Conservation (phyloP, 2,113 vertebrate species). For the Geococcyx californianus region DNA sequence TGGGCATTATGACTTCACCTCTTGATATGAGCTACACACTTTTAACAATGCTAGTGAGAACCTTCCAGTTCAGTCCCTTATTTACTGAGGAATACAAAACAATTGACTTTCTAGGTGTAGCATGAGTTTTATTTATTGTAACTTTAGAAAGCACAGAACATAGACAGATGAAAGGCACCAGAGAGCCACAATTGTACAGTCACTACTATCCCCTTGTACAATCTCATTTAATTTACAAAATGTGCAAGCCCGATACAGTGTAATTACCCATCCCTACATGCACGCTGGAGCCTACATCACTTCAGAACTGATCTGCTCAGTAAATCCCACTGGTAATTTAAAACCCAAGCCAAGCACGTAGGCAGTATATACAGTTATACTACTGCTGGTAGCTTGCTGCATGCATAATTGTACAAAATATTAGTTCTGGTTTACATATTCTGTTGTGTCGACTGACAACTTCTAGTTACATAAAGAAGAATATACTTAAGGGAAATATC, state of each 20-base stretch:
- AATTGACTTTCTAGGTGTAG: slow-evolving; percentile 55
- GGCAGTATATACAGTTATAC: background rate
- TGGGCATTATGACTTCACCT: background rate
- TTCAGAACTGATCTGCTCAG: background rate
- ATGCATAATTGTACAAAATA: background rate
- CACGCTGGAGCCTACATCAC: background rate
- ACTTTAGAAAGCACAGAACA: slow-evolving; percentile 56
- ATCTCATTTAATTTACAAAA: background rate
- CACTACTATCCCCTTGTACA: slow-evolving; percentile 42
- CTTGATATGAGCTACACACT: background rate
- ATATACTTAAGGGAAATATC: background rate
- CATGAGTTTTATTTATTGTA: slow-evolving; percentile 57
- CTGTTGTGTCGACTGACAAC: background rate
- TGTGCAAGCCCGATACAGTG: slow-evolving; percentile 33
- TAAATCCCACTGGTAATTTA: background rate
- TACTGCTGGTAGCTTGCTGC: slow-evolving; percentile 14
- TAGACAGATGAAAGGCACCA: slow-evolving; percentile 55
- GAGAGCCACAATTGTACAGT: slow-evolving; percentile 39
- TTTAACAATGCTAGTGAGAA: background rate
- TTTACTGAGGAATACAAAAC: slow-evolving; percentile 58
- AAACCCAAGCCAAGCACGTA: background rate
- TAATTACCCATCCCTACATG: slow-evolving; percentile 9
- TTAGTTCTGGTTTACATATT: background rate
- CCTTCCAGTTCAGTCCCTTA: background rate
- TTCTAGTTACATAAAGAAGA: background rate